These are phyloP conservation scores for Coracopsis vasa DNA, from an alignment of 2,113 vertebrate genomes.

Conservation along the genomic window DNA sequence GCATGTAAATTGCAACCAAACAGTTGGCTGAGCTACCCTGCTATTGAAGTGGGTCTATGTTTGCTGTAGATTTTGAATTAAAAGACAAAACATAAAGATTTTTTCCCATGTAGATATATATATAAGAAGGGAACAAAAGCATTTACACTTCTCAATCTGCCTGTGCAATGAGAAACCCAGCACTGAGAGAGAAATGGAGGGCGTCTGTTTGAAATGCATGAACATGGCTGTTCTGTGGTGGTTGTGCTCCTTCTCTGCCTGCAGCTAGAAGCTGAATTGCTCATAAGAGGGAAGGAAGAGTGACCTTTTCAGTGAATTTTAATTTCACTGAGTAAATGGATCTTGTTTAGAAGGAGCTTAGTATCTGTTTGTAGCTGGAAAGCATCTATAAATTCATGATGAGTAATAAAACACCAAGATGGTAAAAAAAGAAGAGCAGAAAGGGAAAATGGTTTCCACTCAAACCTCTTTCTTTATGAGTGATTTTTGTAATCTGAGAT, in stretches of 20 bases:
- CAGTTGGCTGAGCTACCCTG: not conserved
- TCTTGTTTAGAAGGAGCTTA: not conserved
- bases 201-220: not conserved
- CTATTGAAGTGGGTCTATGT: not conserved
- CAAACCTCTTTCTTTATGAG: not conserved
- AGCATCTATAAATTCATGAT: not conserved
- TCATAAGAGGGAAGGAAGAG: not conserved
- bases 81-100: not conserved
- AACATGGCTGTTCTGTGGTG: not conserved
- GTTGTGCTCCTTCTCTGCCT: not conserved
- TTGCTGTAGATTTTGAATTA: not conserved
- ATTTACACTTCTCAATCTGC: not conserved
- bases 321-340: not conserved
- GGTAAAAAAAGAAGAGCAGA: not conserved
- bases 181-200: not conserved
- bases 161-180: not conserved
- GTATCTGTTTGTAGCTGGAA: not conserved
- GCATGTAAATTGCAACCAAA: not conserved
- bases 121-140: not conserved
- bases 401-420: not conserved
- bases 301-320: not conserved
- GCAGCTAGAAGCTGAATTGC: not conserved
- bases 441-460: conserved; percentile 52
- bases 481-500: conserved; percentile 52
- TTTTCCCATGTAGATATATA: no score